Base-by-base conservation (phyloP, 2,888 invertebrate genomes). In the Agrotis puta region DNA sequence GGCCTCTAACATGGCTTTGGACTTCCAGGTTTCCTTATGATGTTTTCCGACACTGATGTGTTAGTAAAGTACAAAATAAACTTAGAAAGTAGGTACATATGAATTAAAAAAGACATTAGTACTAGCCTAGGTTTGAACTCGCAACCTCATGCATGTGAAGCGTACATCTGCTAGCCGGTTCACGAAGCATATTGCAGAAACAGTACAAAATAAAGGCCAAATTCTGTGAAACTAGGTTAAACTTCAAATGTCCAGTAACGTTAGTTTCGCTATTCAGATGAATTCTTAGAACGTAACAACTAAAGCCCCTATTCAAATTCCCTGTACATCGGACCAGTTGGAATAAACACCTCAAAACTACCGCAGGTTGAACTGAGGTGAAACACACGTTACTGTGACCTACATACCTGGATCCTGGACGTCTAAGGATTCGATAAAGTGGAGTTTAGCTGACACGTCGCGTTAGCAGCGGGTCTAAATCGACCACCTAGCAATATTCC, bases 401-500 rank as follows among this genome's bases (percentile, higher is more conserved):
- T 63, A 48, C 20, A 54, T 64, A 20, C 22, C 45, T 48, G 18
- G 22, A 48, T 27, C n/a, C 39, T 64, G 9, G 18, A 51, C n/a
- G 51, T 9, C 11, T 20, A n/a, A 72, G 67, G 58, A 64, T 67
- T 73, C 74, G 56, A 61, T 74, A 63, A 74, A 57, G 61, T 64
- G 43, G n/a, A 27, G 57, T 54, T 69, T 51, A 74, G 69, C 74
- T 62, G 78, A 78, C 78, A 76, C 74, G 70, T 65, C 56, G 48
- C 13, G 62, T 20, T 62, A 59, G 62, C 69, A 39, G 39, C 39
- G 39, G 39, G 11, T 39, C 39, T 39, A 39, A 11, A 39, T 39
- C 9, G 39, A 11, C 9, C 11, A 39, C 11, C 11, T 39, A 39
- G 39, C 39, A 39, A 39, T 39, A 39, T 11, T 39, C 39, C 39